Base-by-base conservation (phyloP, 1,140 invertebrate species). In the Drosophila tani region DNA sequence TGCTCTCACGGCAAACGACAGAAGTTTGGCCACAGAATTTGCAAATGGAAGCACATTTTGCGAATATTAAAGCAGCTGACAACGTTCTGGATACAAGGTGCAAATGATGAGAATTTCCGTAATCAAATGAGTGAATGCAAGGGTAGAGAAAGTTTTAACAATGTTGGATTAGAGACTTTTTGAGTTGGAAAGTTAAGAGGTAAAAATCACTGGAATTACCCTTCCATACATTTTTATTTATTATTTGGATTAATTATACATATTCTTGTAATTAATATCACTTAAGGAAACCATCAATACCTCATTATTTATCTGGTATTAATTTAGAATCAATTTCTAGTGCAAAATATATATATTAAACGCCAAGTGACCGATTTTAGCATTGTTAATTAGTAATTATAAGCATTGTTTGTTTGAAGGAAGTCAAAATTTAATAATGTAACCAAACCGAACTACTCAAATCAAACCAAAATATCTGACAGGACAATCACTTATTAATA, bases 41-140 rank as follows among this genome's bases (percentile, higher is more conserved):
- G 50, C 53, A 80, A 65, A 38, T 43, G 24, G 40, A 50, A 77
- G 41, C 19, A 62, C 56, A 57, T 50, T 53, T 46, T 43, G 27
- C 46, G 21, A 41, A 43, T 49, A 62, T 60, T 71, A 50, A 71
- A 27, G 19, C 12, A 15, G 32, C 24, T 57, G 63, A 14, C n/a
- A 2, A 51, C 5, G 27, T 40, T 9, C 27, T 47, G 38, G 17
- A 24, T 47, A 32, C 29, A 49, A 74, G 56, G 43, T 68, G 43
- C 40, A 40, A 46, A 53, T 53, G 27, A 11, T 38, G 21, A 0
- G 32, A 40, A 45, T 46, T 63, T 66, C 29, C 27, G 12, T 38
- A 14, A 5, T 35, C 0, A 15, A 50, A 29, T 64, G 32, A 14
- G 5, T 11, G 9, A 24, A 55, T 12, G 32, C 32, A 12, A 19